phyloP scores from a whole-genome alignment of 92 coral and sea anemone genomes.

The Epizoanthus scotinus region DNA sequence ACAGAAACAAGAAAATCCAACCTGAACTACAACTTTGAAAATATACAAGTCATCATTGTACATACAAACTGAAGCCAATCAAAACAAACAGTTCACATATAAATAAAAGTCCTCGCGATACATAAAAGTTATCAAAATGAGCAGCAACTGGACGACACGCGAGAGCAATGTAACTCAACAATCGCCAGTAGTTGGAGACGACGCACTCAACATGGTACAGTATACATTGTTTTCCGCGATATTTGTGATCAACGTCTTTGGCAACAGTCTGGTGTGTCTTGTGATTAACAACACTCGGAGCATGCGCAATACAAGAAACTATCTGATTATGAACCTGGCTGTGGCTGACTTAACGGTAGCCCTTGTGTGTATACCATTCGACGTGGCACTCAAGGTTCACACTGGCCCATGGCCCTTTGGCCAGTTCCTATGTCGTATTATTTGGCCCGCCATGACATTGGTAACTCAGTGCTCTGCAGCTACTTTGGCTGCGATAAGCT shows the following conservation, averaged over 20 bases:
- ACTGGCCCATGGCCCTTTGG: constrained; percentile 77
- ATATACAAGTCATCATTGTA: too few species aligned
- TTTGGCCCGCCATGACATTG: constrained; percentile 91
- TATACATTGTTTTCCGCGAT: constrained; percentile 69
- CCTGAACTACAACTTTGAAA: too few species aligned
- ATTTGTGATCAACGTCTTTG: constrained; percentile 70
- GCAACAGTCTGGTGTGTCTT: constrained; percentile 79
- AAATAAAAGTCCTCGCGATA: background rate
- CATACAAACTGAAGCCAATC: too few species aligned
- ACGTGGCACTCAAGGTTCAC: constrained; percentile 60
- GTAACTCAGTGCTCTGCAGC: constrained; percentile 94
- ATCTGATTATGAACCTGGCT: constrained; percentile 80
- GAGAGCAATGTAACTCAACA: background rate
- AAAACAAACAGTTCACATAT: too few species aligned
- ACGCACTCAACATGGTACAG: constrained; percentile 55
- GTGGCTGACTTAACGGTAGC: constrained; percentile 86
- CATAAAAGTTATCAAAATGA: background rate
- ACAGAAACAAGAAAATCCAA: too few species aligned
- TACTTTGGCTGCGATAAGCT: constrained; percentile 86
- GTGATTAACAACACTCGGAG: constrained; percentile 79
- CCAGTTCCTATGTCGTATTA: constrained; percentile 64
- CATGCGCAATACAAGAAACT: constrained; percentile 88
- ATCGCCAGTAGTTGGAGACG: background rate
- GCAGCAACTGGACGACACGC: background rate
- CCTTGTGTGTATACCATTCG: constrained; percentile 84